Evolutionary conservation across 1,140 invertebrate genomes (phyloP), one percentile per base, ranked within the genome.

Genomic region (Nebria ingens): DNA sequence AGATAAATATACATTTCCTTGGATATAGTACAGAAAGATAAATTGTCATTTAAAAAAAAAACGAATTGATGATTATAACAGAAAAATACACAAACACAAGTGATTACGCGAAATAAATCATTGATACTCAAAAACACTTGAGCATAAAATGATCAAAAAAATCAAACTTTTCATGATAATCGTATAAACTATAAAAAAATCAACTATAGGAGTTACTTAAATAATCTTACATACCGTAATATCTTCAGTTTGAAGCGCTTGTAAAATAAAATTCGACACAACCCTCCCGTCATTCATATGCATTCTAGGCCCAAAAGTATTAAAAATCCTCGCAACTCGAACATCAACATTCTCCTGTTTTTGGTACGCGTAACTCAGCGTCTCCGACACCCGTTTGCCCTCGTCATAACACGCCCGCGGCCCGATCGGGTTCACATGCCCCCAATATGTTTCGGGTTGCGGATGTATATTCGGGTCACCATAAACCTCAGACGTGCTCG

Each of bases 291-390:
- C 97, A 65, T 97, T 96, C 79, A 97, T 93, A 66, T 98, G 95
- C 97, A 99, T 99, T 67, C 97, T 75, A 0, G 97, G 97, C n/a
- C 97, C 97, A 71, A 96, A 99, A 0, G 97, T 99, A 69, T 99
- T 99, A 68, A 99, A 99, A 61, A 99, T 99, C 59, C 97, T 78
- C 0, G 97, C 97, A 20, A 99, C 94, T 58, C 96, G 76, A 2
- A 99, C 93, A 54, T 90, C 80, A 6, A 99, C 88, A 45, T 91
- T 89, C 70, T 98, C 95, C 72, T 98, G 94, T 67, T 96, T 96
- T 21, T 89, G 86, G 71, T 99, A 99, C 0, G 97, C 94, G 71
- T 98, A 97, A 60, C 91, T 93, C 22, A 99, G 77, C 0, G 96
- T 92, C 73, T 99, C 97, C 0, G 97, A 91, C 2, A 98, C 93